phyloP scores from a whole-genome alignment of 2,888 invertebrate genomes.

The Limnephilus marmoratus region DNA sequence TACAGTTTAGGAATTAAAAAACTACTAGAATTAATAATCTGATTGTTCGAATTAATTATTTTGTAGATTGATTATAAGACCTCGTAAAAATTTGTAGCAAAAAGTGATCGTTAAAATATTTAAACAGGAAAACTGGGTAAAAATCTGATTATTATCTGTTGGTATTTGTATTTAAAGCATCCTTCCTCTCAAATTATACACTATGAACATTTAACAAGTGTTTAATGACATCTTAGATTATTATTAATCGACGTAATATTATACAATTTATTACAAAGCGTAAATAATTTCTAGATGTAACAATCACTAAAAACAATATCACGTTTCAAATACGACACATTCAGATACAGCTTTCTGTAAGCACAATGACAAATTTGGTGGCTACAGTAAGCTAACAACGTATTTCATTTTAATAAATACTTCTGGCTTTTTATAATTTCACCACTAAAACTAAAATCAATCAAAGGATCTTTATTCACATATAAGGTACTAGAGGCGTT shows the following conservation, averaged over 20 bases:
- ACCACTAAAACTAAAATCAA: constrained; percentile 8
- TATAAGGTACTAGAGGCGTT: constrained; percentile 50
- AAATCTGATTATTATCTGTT: background rate
- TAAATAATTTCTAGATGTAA: constrained; percentile 11
- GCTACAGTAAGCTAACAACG: constrained; percentile 27
- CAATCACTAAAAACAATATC: constrained; percentile 52
- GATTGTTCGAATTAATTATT: background rate
- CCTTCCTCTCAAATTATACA: background rate
- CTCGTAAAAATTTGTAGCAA: background rate
- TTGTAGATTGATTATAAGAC: background rate
- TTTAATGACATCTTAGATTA: background rate
- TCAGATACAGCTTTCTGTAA: constrained; percentile 37
- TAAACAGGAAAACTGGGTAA: background rate
- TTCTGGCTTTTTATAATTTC: constrained; percentile 30
- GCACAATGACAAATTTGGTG: constrained; percentile 48
- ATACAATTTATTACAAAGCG: background rate
- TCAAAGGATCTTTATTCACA: constrained; percentile 13
- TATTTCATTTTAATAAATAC: constrained; percentile 39
- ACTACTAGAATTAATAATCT: background rate
- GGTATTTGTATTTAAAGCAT: background rate
- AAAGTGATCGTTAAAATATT: background rate
- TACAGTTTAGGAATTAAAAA: background rate
- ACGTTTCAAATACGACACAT: constrained; percentile 52
- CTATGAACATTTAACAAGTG: background rate
- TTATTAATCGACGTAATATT: background rate